These are phyloP conservation scores for Planiliza haematocheilus DNA, from an alignment of 2,113 vertebrate species.

Conservation along the genomic window DNA sequence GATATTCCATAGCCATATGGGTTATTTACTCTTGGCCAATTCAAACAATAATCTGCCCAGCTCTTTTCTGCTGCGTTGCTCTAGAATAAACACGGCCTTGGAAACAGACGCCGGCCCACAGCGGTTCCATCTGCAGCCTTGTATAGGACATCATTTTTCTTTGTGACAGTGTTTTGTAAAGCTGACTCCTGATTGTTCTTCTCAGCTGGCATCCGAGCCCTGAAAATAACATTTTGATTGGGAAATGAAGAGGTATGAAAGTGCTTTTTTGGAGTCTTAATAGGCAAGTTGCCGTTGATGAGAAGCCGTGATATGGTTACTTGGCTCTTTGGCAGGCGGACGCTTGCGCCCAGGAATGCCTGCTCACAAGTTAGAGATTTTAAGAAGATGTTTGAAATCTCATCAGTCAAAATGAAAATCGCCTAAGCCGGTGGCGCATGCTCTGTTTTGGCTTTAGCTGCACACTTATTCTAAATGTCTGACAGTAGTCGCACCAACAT, in stretches of 20 bases:
- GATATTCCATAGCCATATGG: slow-evolving; percentile 40
- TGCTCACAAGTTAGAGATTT: slow-evolving; percentile 6
- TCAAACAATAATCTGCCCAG: slow-evolving; percentile 68
- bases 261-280: slow-evolving; percentile 30
- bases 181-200: slow-evolving; percentile 67
- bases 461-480: neutral
- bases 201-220: slow-evolving; percentile 58
- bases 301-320: slow-evolving; percentile 46
- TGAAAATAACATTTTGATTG: slow-evolving; percentile 74
- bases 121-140: slow-evolving; percentile 61
- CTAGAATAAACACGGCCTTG: slow-evolving; percentile 76
- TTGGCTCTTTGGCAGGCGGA: slow-evolving; percentile 35
- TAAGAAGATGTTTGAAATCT: slow-evolving; percentile 38
- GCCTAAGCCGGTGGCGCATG: slow-evolving; percentile 12
- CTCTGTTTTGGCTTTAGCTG: neutral
- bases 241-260: slow-evolving; percentile 54
- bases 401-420: slow-evolving; percentile 16
- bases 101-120: slow-evolving; percentile 58
- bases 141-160: slow-evolving; percentile 69
- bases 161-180: slow-evolving; percentile 76
- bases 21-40: slow-evolving; percentile 71
- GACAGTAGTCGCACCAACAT: slow-evolving; percentile 19
- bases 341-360: slow-evolving; percentile 24
- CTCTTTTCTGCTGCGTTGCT: slow-evolving; percentile 65
- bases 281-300: slow-evolving; percentile 44